Conservation (phyloP, 2,888 invertebrate species). For the Pammene fasciana region DNA sequence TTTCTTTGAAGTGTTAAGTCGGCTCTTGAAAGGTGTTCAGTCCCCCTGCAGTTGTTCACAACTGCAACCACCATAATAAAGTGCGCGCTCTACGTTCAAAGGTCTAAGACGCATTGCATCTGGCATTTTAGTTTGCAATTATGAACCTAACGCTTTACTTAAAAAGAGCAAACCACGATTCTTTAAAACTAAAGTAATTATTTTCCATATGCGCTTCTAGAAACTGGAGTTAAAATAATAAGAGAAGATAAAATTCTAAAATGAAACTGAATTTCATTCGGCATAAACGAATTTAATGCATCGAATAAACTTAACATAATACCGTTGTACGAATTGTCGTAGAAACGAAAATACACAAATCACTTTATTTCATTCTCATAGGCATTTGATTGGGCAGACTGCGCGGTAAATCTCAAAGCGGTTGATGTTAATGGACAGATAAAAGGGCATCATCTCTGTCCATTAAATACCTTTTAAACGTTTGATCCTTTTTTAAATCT, state of each 20-base stretch:
- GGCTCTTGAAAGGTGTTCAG: conserved; percentile 50
- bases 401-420: conserved; percentile 77
- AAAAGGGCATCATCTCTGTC: conserved; percentile 80
- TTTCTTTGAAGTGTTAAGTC: conserved; percentile 64
- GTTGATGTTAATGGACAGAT: conserved; percentile 78
- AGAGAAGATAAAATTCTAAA: too few species aligned
- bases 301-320: too few species aligned
- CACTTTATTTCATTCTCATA: conserved; percentile 62
- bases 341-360: background rate
- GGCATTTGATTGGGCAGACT: conserved; percentile 59
- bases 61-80: conserved; percentile 44
- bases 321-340: background rate
- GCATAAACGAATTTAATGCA: too few species aligned
- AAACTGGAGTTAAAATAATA: too few species aligned
- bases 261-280: too few species aligned
- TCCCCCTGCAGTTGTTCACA: conserved; percentile 41
- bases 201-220: too few species aligned
- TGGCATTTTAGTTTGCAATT: conserved; percentile 25
- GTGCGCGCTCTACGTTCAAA: conserved; percentile 39
- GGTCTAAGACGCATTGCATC: conserved; percentile 34
- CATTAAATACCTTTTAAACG: conserved; percentile 83
- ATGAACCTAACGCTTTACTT: background rate
- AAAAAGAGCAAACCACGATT: too few species aligned
- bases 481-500: conserved; percentile 82
- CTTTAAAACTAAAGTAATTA: too few species aligned